A percentile compares a stretch with the other conserved stretches of the same genome.
phyloP scores from a whole-genome alignment of 2,113 vertebrate species.

The Mobula hypostoma region DNA sequence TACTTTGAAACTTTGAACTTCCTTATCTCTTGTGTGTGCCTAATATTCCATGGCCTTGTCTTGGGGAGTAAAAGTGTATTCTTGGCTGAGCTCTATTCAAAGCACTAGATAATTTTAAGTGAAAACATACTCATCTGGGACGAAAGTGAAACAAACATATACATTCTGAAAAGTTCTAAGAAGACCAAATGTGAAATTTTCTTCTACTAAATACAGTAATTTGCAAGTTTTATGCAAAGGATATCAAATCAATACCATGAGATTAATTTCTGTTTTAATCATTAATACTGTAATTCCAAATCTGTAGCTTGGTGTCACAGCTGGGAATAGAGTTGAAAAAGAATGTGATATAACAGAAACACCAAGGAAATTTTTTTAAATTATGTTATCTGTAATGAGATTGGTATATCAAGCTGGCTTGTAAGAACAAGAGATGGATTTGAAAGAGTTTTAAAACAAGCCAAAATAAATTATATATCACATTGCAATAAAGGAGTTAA shows the following conservation, averaged over 20 bases:
- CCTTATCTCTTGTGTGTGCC: no score
- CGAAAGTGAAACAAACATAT: neutral
- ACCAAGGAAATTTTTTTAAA: neutral
- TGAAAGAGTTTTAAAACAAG: neutral
- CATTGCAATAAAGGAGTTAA: neutral
- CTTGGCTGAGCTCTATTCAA: neutral
- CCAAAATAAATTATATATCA: neutral
- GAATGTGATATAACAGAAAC: neutral
- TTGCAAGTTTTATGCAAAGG: neutral
- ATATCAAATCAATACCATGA: slow-evolving; percentile 1
- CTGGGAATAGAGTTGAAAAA: neutral
- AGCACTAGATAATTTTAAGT: neutral
- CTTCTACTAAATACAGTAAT: neutral
- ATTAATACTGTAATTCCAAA: slow-evolving; percentile 18
- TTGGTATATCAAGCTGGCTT: slow-evolving; percentile 23
- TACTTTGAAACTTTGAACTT: no score
- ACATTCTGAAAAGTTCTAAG: neutral
- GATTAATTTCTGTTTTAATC: neutral
- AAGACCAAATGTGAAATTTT: neutral
- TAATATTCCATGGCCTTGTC: neutral
- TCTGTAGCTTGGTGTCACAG: neutral
- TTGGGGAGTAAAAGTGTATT: neutral
- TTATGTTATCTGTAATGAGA: slow-evolving; percentile 27
- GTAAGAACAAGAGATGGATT: neutral
- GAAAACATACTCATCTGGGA: neutral